phyloP scores from a whole-genome alignment of 2,797 vertebrate genomes.

The Florisuga fusca region DNA sequence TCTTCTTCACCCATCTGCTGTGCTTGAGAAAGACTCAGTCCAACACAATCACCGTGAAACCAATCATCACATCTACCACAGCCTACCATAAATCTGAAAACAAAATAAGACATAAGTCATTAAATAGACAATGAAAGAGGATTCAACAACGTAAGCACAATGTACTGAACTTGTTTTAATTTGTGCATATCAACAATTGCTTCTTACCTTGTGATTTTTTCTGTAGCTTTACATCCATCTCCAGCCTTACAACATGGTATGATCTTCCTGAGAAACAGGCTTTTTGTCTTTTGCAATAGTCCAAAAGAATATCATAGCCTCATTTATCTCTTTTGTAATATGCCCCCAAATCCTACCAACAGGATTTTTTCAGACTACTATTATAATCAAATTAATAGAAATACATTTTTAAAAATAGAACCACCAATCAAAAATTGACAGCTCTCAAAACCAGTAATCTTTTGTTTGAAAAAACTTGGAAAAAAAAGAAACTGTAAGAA shows the following conservation, averaged over 20 bases:
- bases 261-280: not conserved
- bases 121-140: not conserved
- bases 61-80: slow-evolving; percentile 98
- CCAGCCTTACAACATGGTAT: slow-evolving; percentile 73
- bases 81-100: slow-evolving; percentile 95
- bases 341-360: not conserved
- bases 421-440: not conserved
- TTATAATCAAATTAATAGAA: not conserved
- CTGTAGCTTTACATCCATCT: slow-evolving; percentile 64
- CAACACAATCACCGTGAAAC: slow-evolving; percentile 98
- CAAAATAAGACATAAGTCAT: not conserved
- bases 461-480: not conserved
- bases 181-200: not conserved
- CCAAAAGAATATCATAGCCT: slow-evolving; percentile 34
- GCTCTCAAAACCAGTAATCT: not conserved
- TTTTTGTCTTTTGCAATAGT: slow-evolving; percentile 19
- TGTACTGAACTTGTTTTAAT: not conserved
- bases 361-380: not conserved
- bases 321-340: not conserved
- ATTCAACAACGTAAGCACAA: not conserved
- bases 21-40: slow-evolving; percentile 93
- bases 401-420: not conserved
- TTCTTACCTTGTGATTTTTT: not conserved
- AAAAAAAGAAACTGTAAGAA: too few relatives aligned
- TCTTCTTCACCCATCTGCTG: slow-evolving; percentile 97